Evolutionary conservation across 2,888 invertebrate genomes (phyloP).

Genomic region (Anodontia alba): DNA sequence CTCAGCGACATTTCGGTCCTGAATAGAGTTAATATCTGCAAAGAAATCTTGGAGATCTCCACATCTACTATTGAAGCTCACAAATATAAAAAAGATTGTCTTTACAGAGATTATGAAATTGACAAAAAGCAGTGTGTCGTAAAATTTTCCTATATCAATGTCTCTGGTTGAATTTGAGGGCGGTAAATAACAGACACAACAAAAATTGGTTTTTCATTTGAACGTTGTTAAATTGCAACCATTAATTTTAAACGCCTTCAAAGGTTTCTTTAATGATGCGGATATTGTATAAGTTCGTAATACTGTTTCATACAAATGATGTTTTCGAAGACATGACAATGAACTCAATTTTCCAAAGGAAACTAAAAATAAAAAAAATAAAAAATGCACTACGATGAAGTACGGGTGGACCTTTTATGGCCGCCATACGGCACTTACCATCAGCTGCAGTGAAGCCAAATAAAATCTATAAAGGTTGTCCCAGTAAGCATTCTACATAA

Average conservation of each 20-base stretch:
- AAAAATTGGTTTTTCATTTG: neutral
- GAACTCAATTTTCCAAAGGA: too few relatives aligned
- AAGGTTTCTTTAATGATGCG: neutral
- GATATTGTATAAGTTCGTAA: neutral
- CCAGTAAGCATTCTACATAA: too few relatives aligned
- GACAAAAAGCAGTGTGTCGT: neutral
- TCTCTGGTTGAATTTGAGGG: neutral
- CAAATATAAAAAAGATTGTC: neutral
- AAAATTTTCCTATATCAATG: neutral
- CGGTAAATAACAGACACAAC: conserved; percentile 10
- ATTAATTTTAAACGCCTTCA: conserved; percentile 13
- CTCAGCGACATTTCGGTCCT: neutral
- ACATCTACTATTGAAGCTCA: too few relatives aligned
- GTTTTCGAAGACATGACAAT: too few relatives aligned
- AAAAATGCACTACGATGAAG: too few relatives aligned
- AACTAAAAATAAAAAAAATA: too few relatives aligned
- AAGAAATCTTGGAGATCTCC: too few relatives aligned
- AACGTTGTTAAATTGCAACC: neutral
- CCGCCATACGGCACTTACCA: too few relatives aligned
- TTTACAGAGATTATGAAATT: neutral
- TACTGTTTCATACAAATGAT: neutral
- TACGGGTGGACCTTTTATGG: too few relatives aligned
- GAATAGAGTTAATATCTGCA: too few relatives aligned
- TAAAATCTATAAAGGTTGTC: too few relatives aligned
- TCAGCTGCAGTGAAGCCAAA: too few relatives aligned